Percentiles rank a stretch among this genome's conserved stretches.
These are phyloP conservation scores for Oconnorella tubifera DNA, from an alignment of 2,888 invertebrate species.

Conservation along the genomic window DNA sequence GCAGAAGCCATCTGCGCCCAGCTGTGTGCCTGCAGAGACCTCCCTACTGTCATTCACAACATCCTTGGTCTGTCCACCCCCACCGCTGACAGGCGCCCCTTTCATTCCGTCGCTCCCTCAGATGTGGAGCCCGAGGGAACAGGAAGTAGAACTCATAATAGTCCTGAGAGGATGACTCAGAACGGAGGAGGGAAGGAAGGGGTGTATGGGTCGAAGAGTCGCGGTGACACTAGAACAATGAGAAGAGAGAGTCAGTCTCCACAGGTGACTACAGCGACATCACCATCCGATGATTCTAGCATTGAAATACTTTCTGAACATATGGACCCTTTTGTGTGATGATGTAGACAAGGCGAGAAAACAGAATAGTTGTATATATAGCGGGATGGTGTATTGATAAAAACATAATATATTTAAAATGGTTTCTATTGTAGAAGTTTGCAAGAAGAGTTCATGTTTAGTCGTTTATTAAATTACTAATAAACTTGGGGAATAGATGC, in stretches of 20 bases:
- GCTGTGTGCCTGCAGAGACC: slow-evolving; percentile 59
- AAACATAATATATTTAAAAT: too few species aligned
- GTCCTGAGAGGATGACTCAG: slow-evolving; percentile 23
- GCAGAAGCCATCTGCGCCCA: slow-evolving; percentile 92
- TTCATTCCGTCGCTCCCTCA: slow-evolving; percentile 15
- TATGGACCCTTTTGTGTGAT: not conserved
- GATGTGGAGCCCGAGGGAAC: not conserved
- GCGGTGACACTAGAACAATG: not conserved
- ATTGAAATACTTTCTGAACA: slow-evolving; percentile 42
- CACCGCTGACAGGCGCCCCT: slow-evolving; percentile 12
- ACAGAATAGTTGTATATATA: too few species aligned
- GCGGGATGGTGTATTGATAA: too few species aligned
- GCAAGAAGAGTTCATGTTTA: too few species aligned
- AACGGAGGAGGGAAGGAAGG: slow-evolving; percentile 6
- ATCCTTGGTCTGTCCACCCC: slow-evolving; percentile 40
- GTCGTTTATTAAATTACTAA: too few species aligned
- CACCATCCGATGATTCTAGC: slow-evolving; percentile 42
- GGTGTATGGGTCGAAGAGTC: not conserved
- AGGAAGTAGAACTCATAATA: slow-evolving; percentile 1
- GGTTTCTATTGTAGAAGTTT: too few species aligned
- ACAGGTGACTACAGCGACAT: too few species aligned
- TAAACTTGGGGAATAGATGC: too few species aligned
- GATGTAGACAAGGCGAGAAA: too few species aligned
- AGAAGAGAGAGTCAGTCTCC: not conserved
- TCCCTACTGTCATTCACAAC: slow-evolving; percentile 46